Evolutionary conservation across 2,888 invertebrate species (phyloP).

Genomic region (Dione juno): DNA sequence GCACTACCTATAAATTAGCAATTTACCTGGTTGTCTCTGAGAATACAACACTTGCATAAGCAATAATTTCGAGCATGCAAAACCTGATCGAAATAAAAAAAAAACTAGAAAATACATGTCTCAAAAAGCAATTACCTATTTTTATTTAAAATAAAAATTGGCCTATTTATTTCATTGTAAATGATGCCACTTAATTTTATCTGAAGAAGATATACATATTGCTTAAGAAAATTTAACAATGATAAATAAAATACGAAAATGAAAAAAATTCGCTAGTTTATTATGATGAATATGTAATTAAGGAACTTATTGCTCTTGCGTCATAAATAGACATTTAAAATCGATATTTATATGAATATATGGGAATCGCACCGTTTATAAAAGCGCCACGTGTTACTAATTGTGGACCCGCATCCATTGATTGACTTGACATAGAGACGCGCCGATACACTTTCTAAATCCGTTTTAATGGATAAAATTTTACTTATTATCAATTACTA

Average conservation of each 20-base stretch:
- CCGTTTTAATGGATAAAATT: conserved; percentile 12
- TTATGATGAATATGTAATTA: neutral
- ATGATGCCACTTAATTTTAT: conserved; percentile 39
- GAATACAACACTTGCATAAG: conserved; percentile 37
- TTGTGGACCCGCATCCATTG: conserved; percentile 79
- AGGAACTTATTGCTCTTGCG: neutral
- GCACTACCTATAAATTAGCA: conserved; percentile 51
- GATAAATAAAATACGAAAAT: too few relatives aligned
- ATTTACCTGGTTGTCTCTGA: conserved; percentile 47
- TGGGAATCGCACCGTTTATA: conserved; percentile 68
- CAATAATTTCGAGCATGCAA: conserved; percentile 47
- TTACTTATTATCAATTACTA: neutral
- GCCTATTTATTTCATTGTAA: conserved; percentile 44
- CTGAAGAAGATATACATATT: conserved; percentile 39
- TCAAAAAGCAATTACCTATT: conserved; percentile 47
- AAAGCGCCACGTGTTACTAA: conserved; percentile 75
- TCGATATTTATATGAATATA: conserved; percentile 68
- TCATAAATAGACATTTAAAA: conserved; percentile 39
- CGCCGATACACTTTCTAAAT: conserved; percentile 71
- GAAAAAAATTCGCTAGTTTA: too few relatives aligned
- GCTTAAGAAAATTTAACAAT: too few relatives aligned
- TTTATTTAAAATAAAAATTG: conserved; percentile 48
- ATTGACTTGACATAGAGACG: conserved; percentile 67
- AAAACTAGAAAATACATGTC: conserved; percentile 45
- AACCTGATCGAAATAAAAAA: conserved; percentile 30